Percentiles rank a stretch among this genome's conserved stretches.
Evolutionary conservation across 2,113 vertebrate species (phyloP).

Genomic region (Leucoraja erinaceus): DNA sequence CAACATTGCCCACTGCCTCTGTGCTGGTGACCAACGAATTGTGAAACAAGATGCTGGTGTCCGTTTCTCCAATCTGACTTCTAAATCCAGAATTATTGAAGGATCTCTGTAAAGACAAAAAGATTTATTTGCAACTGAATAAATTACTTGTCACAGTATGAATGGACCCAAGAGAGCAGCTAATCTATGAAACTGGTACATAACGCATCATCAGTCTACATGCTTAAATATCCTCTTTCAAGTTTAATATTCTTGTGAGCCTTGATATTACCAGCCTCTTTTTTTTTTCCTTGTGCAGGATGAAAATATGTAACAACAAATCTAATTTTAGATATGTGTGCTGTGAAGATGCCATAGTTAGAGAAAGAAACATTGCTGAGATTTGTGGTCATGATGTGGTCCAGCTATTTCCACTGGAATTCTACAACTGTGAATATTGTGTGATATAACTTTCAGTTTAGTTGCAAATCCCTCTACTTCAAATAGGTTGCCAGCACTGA

Average conservation of each 20-base stretch:
- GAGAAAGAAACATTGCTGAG: not conserved
- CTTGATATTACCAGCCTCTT: too few species aligned
- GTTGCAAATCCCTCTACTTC: not conserved
- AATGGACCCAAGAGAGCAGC: not conserved
- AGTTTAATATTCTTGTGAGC: not conserved
- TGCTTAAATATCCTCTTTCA: not conserved
- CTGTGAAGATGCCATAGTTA: not conserved
- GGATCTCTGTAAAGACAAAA: not conserved
- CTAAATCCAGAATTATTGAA: slow-evolving; percentile 29
- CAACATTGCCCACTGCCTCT: slow-evolving; percentile 51
- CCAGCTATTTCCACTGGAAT: not conserved
- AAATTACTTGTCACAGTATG: not conserved
- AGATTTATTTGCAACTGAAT: not conserved
- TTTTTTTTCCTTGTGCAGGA: too few species aligned
- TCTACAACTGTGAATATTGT: not conserved
- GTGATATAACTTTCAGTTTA: not conserved
- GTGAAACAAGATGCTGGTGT: not conserved
- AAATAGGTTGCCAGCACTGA: not conserved
- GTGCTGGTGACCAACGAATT: slow-evolving; percentile 40
- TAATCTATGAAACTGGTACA: not conserved
- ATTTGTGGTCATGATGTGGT: not conserved
- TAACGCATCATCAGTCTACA: not conserved
- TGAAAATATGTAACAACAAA: too few species aligned
- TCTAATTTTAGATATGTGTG: not conserved
- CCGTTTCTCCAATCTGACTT: slow-evolving; percentile 30